Base-by-base conservation (phyloP, 2,797 vertebrate species). In the Numenius phaeopus region DNA sequence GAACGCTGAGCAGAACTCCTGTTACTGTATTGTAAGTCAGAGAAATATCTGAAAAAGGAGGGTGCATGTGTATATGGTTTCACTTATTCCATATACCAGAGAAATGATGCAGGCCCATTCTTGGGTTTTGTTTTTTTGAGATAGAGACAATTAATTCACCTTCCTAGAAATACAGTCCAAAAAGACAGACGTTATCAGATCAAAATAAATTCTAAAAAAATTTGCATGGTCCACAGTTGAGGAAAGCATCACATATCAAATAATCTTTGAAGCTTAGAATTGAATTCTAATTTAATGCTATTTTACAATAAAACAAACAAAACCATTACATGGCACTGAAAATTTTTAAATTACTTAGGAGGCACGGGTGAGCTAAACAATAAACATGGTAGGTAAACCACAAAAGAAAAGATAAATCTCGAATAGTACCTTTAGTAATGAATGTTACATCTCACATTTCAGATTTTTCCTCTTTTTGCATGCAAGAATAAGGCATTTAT, bases 181-280 rank as follows among this genome's bases (percentile, higher is more conserved):
- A 76, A 34, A 18, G 1, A 20, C 27, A 85, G 1, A 58, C 5
- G 4, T 58, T 20, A 54, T 40, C 5, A 40, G 3, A 42, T n/a
- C 4, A 52, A 81, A 87, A 57, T 21, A 52, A 81, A 75, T 52
- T 23, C 13, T 15, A 22, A 40, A 82, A 59, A 20, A 65, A 2
- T 7, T 37, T 75, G 0, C 10, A 12, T 19, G 22, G 2, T 0
- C 11, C 7, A 54, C 20, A 37, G 4, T 2, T 62, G 27, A 69
- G 42, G 19, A 79, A 78, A 78, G 0, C 2, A 24, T 23, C 3
- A 47, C 4, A 3, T 82, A 82, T 73, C 7, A 64, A 83, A 19
- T 7, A 0, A 21, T 14, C 3, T 37, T 57, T 64, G 40, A 59
- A 78, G 4, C 3, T 73, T 73, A 73, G 16, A 87, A 49, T 59